phyloP scores from a whole-genome alignment of 2,113 vertebrate species.

The Epinephelus moara region DNA sequence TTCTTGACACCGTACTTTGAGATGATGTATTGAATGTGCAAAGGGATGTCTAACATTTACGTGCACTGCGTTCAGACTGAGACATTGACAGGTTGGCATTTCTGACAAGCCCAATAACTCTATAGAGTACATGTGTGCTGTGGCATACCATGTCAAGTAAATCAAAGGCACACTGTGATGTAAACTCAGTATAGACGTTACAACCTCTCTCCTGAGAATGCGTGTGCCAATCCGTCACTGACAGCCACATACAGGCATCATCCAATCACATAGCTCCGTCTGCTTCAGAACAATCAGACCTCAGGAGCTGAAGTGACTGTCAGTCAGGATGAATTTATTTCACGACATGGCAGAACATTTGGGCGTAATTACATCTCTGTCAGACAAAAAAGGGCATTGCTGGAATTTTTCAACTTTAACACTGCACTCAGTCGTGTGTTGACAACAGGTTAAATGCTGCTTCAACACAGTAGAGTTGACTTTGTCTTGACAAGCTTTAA shows the following conservation, averaged over 20 bases:
- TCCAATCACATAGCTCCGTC: conserved; percentile 20
- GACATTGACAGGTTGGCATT: background rate
- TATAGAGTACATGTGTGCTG: background rate
- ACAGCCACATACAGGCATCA: background rate
- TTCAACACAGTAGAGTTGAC: background rate
- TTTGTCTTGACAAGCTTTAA: background rate
- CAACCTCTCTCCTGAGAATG: conserved; percentile 10
- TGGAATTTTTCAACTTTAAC: conserved; percentile 4
- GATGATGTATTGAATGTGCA: background rate
- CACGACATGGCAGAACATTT: background rate
- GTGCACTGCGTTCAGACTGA: background rate
- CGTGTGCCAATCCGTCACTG: conserved; percentile 6
- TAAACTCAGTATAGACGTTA: conserved; percentile 12
- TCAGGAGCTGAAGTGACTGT: conserved; percentile 11
- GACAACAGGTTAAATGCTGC: conserved; percentile 2
- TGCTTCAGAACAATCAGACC: conserved; percentile 19
- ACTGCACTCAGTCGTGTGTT: background rate
- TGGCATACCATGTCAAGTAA: conserved; percentile 13
- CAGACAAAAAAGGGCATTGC: background rate
- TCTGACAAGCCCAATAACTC: background rate
- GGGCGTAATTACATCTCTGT: background rate
- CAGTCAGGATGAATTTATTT: conserved; percentile 37
- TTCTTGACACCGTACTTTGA: background rate
- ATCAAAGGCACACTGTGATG: conserved; percentile 26
- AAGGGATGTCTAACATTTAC: too few species aligned